Conservation (phyloP, 2,113 vertebrate species). For the Muscicapa adusta region DNA sequence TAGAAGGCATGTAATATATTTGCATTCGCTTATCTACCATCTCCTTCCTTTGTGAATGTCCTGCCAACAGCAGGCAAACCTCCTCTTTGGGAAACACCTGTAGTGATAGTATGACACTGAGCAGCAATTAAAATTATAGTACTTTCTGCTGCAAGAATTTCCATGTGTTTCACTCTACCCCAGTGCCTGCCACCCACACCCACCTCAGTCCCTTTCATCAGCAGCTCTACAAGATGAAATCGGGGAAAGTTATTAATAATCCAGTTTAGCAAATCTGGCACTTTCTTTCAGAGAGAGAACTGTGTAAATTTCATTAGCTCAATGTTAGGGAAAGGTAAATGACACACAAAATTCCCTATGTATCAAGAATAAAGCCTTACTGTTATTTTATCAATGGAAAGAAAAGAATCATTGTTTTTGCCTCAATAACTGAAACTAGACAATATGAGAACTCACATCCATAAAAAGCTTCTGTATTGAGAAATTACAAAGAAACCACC, state of each 20-base stretch:
- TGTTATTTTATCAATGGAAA: background rate
- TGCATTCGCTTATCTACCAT: constrained; percentile 28
- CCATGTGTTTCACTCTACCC: background rate
- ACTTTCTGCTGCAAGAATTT: background rate
- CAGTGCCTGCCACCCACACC: background rate
- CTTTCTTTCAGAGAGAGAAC: background rate
- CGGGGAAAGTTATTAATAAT: background rate
- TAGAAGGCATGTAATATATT: background rate
- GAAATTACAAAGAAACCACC: background rate
- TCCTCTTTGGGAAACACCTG: background rate
- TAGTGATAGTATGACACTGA: background rate
- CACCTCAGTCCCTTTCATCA: background rate
- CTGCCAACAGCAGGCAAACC: background rate
- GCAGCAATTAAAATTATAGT: background rate
- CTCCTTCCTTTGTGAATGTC: background rate
- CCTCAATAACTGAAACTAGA: background rate
- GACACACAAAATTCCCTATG: background rate
- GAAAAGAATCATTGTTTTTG: background rate
- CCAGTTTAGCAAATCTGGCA: background rate
- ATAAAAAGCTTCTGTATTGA: background rate
- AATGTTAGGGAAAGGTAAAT: background rate
- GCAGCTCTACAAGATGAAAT: background rate
- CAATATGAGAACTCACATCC: background rate
- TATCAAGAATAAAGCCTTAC: background rate
- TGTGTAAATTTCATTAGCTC: background rate